Conservation (phyloP, 2,113 vertebrate genomes). For the Apeltes quadracus region DNA sequence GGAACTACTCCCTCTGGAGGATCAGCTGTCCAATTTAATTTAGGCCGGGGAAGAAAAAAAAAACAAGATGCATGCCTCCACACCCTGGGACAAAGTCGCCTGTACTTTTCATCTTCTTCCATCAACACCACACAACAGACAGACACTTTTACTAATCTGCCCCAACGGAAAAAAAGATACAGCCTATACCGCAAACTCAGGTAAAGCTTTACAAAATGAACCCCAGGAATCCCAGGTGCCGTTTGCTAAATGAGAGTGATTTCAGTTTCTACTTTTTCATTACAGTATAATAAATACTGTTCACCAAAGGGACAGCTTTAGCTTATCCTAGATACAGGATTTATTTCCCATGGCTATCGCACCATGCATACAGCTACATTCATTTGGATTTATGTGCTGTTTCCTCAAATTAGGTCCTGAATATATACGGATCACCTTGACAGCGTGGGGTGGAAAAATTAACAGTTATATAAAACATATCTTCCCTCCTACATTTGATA, state of each 20-base stretch:
- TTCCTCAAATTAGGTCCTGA: constrained; percentile 12
- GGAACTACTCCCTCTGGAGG: constrained; percentile 69
- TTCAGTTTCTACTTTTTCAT: constrained; percentile 47
- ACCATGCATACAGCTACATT: constrained; percentile 3
- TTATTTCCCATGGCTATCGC: constrained; percentile 49
- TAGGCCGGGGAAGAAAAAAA: constrained; percentile 70
- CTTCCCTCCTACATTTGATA: background rate
- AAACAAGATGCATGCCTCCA: constrained; percentile 52
- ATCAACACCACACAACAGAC: constrained; percentile 60
- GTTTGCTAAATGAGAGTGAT: constrained; percentile 16
- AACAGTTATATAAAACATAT: background rate
- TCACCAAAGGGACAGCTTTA: constrained; percentile 28
- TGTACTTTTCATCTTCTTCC: constrained; percentile 53
- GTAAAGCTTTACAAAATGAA: constrained; percentile 44
- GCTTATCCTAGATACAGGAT: constrained; percentile 25
- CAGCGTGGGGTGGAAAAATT: background rate
- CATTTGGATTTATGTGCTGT: constrained; percentile 32
- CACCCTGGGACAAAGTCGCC: constrained; percentile 45
- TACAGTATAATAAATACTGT: constrained; percentile 28
- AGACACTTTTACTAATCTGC: constrained; percentile 21
- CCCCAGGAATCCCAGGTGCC: constrained; percentile 27
- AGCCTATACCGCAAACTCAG: constrained; percentile 22
- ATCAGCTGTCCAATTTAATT: constrained; percentile 75
- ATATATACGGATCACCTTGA: constrained; percentile 18
- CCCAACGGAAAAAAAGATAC: constrained; percentile 23